Conservation (phyloP, 1,140 invertebrate species). For the Atta colombica region DNA sequence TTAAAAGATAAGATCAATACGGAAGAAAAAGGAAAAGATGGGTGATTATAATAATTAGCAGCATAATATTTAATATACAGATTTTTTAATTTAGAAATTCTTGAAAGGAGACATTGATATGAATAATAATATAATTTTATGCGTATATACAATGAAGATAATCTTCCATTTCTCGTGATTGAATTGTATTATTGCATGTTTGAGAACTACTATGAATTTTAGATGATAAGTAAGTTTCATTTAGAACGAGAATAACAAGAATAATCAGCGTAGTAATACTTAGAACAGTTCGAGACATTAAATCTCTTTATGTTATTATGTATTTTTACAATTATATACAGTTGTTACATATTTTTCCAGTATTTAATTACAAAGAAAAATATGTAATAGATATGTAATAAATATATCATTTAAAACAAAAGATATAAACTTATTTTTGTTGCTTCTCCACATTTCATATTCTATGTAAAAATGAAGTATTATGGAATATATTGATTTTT, state of each 20-base stretch:
- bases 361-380: conserved; percentile 19
- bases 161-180: conserved; percentile 78
- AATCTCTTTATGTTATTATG: conserved; percentile 55
- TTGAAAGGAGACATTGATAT: conserved; percentile 85
- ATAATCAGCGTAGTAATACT: conserved; percentile 50
- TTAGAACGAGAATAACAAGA: conserved; percentile 73
- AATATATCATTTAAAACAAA: conserved; percentile 16
- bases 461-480: neutral
- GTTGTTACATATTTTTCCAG: neutral
- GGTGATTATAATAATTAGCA: conserved; percentile 58
- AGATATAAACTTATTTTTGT: neutral
- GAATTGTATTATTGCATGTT: conserved; percentile 66
- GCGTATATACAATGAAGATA: conserved; percentile 83
- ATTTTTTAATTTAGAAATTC: conserved; percentile 85
- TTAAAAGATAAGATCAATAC: neutral
- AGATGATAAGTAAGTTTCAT: conserved; percentile 72
- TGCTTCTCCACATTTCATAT: neutral
- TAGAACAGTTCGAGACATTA: conserved; percentile 76
- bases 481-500: neutral
- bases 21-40: conserved; percentile 22
- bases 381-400: neutral
- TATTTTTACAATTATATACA: conserved; percentile 11
- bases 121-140: conserved; percentile 84
- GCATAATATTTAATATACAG: conserved; percentile 80
- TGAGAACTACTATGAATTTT: conserved; percentile 66